Conservation (phyloP, 2,888 invertebrate genomes). For the Ctena decussata region DNA sequence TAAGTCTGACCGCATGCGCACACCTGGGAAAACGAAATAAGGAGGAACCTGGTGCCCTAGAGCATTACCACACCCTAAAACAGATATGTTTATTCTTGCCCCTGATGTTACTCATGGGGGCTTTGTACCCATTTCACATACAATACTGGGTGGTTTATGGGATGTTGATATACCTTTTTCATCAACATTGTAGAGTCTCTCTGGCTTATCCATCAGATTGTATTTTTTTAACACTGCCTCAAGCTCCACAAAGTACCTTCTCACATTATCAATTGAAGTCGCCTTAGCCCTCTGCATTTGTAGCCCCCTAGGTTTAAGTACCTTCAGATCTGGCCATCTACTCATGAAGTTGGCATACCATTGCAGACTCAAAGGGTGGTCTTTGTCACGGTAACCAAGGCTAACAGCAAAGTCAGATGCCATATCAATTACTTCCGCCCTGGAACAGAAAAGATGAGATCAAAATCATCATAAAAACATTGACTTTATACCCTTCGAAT, state of each 20-base stretch:
- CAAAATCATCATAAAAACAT: background rate
- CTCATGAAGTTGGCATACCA: conserved; percentile 58
- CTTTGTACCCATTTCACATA: background rate
- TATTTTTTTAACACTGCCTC: conserved; percentile 40
- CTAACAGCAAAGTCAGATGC: conserved; percentile 57
- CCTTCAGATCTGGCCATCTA: conserved; percentile 58
- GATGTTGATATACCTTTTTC: conserved; percentile 54
- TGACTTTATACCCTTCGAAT: background rate
- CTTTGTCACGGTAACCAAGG: conserved; percentile 27
- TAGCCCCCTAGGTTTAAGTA: conserved; percentile 33
- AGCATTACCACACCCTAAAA: conserved; percentile 57
- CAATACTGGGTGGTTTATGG: conserved; percentile 15
- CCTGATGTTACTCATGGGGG: conserved; percentile 28
- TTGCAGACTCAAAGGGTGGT: conserved; percentile 32
- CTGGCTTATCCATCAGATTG: conserved; percentile 45
- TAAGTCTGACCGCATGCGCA: conserved; percentile 24
- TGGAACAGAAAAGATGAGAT: conserved; percentile 22
- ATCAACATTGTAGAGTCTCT: conserved; percentile 58
- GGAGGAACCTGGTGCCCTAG: conserved; percentile 47
- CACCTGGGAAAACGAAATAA: conserved; percentile 48
- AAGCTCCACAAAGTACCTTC: conserved; percentile 50
- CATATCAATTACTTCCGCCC: conserved; percentile 50
- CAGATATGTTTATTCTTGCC: conserved; percentile 17
- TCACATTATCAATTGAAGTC: conserved; percentile 20
- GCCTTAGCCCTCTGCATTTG: conserved; percentile 23